phyloP scores from a whole-genome alignment of 2,797 vertebrate species.

The Neosilurus hyrtlii region DNA sequence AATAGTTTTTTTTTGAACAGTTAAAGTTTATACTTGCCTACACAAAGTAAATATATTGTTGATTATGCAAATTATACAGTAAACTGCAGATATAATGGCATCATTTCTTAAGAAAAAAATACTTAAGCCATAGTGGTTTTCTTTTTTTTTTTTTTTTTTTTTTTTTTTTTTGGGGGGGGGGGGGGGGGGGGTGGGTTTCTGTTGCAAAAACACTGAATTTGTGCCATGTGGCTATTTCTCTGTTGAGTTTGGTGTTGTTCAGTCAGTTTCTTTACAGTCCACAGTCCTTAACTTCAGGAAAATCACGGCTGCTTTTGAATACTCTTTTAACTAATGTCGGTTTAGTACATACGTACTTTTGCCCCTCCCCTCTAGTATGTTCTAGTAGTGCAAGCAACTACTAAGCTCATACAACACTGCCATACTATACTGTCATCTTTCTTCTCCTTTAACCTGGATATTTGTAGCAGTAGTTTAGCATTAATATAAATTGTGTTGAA shows the following conservation, averaged over 20 bases:
- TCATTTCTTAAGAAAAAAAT: background rate
- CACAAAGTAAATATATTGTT: background rate
- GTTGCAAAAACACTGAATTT: background rate
- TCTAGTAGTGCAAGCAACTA: too few relatives aligned
- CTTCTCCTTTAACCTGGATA: too few relatives aligned
- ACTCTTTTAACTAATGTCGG: too few relatives aligned
- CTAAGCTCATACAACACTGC: too few relatives aligned
- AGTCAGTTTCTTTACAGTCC: constrained; percentile 46
- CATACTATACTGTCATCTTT: too few relatives aligned
- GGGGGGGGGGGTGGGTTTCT: constrained; percentile 65
- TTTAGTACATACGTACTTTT: too few relatives aligned
- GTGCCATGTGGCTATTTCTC: background rate
- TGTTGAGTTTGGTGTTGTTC: background rate
- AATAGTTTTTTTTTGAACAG: background rate
- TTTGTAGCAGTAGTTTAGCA: too few relatives aligned
- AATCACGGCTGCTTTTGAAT: too few relatives aligned
- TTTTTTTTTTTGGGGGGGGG: too few relatives aligned
- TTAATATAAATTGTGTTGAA: too few relatives aligned
- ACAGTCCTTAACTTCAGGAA: too few relatives aligned
- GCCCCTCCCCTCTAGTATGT: too few relatives aligned
- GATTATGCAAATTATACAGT: background rate
- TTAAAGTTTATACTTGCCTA: background rate
- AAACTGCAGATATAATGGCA: background rate
- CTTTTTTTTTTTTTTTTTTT: constrained; percentile 4
- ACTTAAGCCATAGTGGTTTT: background rate